These are phyloP conservation scores for Thysanoteuthis rhombus DNA, from an alignment of 2,888 invertebrate species.

Conservation along the genomic window DNA sequence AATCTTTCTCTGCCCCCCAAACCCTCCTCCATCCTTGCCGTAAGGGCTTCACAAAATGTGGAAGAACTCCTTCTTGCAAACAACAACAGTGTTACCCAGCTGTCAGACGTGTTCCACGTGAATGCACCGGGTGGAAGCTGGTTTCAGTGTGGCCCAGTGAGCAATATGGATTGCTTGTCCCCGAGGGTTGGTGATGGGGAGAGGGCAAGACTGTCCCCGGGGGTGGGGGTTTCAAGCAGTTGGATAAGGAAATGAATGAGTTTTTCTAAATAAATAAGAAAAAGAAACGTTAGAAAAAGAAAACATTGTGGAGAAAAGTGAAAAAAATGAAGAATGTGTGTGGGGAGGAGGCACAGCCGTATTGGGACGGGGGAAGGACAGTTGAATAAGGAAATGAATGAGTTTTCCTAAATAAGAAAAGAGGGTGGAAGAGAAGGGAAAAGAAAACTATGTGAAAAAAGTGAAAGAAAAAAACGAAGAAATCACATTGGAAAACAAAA, in stretches of 20 bases:
- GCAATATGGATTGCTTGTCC: background rate
- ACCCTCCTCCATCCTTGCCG: background rate
- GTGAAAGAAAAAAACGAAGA: too few species aligned
- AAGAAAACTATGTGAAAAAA: background rate
- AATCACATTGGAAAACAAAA: too few species aligned
- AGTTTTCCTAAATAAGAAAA: background rate
- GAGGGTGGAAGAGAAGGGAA: background rate
- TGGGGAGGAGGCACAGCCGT: background rate
- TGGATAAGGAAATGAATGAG: background rate
- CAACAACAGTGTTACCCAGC: background rate
- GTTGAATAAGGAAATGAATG: background rate
- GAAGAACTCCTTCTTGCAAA: background rate
- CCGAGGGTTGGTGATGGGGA: background rate
- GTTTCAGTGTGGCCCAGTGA: conserved; percentile 12
- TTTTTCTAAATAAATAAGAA: background rate
- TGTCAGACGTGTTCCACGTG: background rate
- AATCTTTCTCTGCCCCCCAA: background rate
- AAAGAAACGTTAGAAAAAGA: background rate
- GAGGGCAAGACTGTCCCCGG: background rate
- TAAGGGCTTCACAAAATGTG: conserved; percentile 12
- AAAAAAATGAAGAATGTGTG: too few species aligned
- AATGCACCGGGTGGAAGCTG: background rate
- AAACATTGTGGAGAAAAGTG: background rate
- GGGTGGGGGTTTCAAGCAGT: too few species aligned
- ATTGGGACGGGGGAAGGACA: too few species aligned